Evolutionary conservation across 2,113 vertebrate species (phyloP).

Genomic region (Anser brachyrhynchus): DNA sequence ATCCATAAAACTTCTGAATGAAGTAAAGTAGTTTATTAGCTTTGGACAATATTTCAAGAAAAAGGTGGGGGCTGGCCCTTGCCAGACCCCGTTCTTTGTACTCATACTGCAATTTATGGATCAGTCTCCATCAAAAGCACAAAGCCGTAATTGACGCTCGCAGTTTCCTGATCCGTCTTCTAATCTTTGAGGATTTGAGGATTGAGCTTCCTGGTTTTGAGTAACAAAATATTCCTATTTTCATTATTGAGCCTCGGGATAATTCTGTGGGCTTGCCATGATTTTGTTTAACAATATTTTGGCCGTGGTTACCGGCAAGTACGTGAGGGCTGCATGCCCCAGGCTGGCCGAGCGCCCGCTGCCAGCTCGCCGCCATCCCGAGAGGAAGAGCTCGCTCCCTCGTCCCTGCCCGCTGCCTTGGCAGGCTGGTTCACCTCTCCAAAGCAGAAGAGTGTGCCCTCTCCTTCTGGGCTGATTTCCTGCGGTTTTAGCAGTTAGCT

Average conservation of each 20-base stretch:
- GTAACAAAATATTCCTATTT: background rate
- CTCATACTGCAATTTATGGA: background rate
- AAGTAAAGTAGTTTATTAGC: background rate
- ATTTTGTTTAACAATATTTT: background rate
- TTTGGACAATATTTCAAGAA: background rate
- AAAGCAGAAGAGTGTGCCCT: background rate
- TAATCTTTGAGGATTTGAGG: background rate
- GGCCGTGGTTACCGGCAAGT: background rate
- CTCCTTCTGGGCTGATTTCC: background rate
- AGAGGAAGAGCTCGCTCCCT: constrained; percentile 7
- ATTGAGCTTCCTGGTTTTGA: background rate
- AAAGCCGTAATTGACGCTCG: background rate
- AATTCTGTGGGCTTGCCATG: background rate
- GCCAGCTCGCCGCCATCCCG: background rate
- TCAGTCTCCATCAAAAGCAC: background rate
- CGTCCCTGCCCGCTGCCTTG: background rate
- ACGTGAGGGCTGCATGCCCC: background rate
- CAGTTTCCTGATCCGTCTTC: background rate
- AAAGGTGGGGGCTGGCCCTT: background rate
- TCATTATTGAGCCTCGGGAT: background rate
- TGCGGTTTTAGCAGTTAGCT: background rate
- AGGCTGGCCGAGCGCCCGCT: rapidly evolving
- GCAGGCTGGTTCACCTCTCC: background rate
- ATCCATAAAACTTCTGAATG: background rate
- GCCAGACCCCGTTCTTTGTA: background rate